Base-by-base conservation (phyloP, 2,888 invertebrate species). In the Bedellia somnulentella region DNA sequence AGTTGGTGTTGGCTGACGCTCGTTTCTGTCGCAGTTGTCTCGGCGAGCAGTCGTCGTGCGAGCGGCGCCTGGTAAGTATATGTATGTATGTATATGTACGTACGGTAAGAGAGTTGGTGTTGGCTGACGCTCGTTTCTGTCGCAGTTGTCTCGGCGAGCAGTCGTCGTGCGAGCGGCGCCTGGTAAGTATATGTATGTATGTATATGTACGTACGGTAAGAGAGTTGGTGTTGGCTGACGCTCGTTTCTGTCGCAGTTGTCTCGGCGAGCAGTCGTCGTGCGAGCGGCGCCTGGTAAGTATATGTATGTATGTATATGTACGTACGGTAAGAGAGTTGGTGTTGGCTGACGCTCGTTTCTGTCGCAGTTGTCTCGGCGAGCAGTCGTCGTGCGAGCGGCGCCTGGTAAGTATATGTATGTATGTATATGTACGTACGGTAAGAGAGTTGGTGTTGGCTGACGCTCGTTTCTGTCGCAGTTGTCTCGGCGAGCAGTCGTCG, bases 321-420 rank as follows among this genome's bases (percentile, higher is more conserved):
- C n/a, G n/a, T 10, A 71, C 71, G 29, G 71, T 68, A 31, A 73
- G 66, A 11, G 68, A 67, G 30, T 55, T 58, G 25, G 66, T 64
- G 37, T 67, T 64, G 30, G 55, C 54, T 15, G 64, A 53, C 40
- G 52, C 49, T 9, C 55, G 58, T 31, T 61, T 61, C 33, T 54
- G 52, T 2, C 63, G 41, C 27, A 52, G 35, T 41, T 58, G 57
- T 3, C 63, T 43, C 37, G 63, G 43, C 36, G 38, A 56, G 41
- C 13, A 35, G 30, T 53, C 66, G 42, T 64, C 64, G 49, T 61
- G 62, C 27, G 64, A 58, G 31, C 67, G 60, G 1, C 71, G 57
- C 2, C 70, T n/a, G n/a, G n/a, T n/a, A n/a, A n/a, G n/a, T n/a
- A n/a, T n/a, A n/a, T n/a, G n/a, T n/a, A n/a, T n/a, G n/a, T n/a